Base-by-base conservation (phyloP, 2,888 invertebrate species). In the Leptinotarsa juncta region DNA sequence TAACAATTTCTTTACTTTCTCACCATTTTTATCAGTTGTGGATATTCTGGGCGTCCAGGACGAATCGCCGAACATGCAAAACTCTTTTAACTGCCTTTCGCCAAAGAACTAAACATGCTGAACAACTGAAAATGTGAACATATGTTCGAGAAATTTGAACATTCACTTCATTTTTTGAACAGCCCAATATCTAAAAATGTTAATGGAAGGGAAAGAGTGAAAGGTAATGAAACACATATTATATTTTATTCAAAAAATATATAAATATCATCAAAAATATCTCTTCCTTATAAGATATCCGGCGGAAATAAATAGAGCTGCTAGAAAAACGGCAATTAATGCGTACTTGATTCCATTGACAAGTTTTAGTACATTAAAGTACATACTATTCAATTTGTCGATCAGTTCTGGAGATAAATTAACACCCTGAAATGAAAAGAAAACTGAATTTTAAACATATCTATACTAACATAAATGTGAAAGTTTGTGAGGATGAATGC, bases 361-460 rank as follows among this genome's bases (percentile, higher is more conserved):
- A 23, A 84, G 20, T 73, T 78, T 78, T 10, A 83, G 73, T 57
- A 69, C 74, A 10, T 80, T 73, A 65, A 83, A 83, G 49, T 79
- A 82, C 71, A 79, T 75, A 10, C 78, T 69, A 53, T 83, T 80
- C 48, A 84, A 42, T 72, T 77, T 70, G 67, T 82, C 79, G 7
- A 84, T 67, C 49, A 82, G 79, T 60, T 83, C 71, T 62, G 82
- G 77, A 3, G 82, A 76, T 51, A 84, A 74, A 20, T 74, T 74
- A 32, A 81, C 77, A 14, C 81, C 79, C 84, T 84, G 60, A 77
- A 81, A 82, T 16, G 23, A 42, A 15, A 53, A 67, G 15, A n/a
- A 55, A 32, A 67, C 12, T 15, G n/a, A 14, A 51, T 10, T 67
- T 12, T 50, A 4, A 32, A n/a, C 15, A 26, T 15, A 32, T 32